Evolutionary conservation across 1,140 invertebrate species (phyloP).

Genomic region (Scaptomyza graminum): DNA sequence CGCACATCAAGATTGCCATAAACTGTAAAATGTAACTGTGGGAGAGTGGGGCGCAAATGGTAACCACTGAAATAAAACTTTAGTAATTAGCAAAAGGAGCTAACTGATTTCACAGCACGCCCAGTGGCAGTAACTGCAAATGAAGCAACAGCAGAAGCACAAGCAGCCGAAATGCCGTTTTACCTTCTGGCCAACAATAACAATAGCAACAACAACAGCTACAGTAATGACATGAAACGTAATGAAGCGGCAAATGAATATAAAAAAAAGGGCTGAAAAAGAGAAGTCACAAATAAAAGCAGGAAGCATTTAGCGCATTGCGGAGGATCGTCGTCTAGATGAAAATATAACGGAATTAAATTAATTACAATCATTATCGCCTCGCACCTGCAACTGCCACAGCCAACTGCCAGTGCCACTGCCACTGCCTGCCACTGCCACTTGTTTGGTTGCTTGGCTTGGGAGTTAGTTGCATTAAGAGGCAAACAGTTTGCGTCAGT

Average conservation of each 20-base stretch:
- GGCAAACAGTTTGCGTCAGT: slow-evolving; percentile 28
- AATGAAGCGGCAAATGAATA: slow-evolving; percentile 60
- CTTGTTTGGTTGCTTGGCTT: background rate
- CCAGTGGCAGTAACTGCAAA: slow-evolving; percentile 56
- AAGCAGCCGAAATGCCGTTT: slow-evolving; percentile 7
- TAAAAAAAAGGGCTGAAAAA: background rate
- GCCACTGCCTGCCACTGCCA: too few relatives aligned
- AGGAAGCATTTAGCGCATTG: slow-evolving; percentile 76
- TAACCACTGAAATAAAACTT: slow-evolving; percentile 73
- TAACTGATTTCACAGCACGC: slow-evolving; percentile 73
- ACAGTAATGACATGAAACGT: slow-evolving; percentile 46
- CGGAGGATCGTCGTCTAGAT: slow-evolving; percentile 70
- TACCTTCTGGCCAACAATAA: slow-evolving; percentile 14
- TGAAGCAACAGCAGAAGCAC: slow-evolving; percentile 44
- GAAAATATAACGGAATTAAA: slow-evolving; percentile 83
- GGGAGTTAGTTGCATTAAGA: slow-evolving; percentile 14
- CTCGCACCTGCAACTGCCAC: slow-evolving; percentile 40
- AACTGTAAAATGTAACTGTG: slow-evolving; percentile 21
- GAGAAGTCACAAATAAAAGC: slow-evolving; percentile 52
- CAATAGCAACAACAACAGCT: slow-evolving; percentile 15
- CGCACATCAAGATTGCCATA: slow-evolving; percentile 70
- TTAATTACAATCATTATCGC: slow-evolving; percentile 83
- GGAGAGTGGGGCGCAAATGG: background rate
- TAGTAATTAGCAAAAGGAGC: slow-evolving; percentile 81
- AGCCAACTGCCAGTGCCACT: background rate